These are phyloP conservation scores for Melieria picta DNA, from an alignment of 2,888 invertebrate species.

Conservation along the genomic window DNA sequence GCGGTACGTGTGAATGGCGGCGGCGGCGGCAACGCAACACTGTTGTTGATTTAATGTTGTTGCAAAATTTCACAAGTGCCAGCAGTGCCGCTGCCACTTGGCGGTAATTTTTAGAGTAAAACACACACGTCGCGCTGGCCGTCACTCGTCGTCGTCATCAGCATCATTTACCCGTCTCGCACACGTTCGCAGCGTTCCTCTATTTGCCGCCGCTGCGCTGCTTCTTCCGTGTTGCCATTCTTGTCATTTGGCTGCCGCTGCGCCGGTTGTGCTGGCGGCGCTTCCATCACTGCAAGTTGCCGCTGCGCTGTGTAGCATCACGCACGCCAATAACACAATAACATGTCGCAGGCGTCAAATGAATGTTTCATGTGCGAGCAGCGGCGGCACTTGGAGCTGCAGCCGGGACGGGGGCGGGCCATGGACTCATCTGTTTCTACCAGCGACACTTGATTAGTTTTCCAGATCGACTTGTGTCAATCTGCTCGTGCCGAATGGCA, in stretches of 20 bases:
- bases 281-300: not conserved
- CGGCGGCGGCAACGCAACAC: conserved; percentile 13
- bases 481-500: conserved; percentile 36
- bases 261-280: not conserved
- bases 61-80: not conserved
- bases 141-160: not conserved
- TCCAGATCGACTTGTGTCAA: conserved; percentile 48
- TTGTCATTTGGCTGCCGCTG: conserved; percentile 4
- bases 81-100: not conserved
- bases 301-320: conserved; percentile 51
- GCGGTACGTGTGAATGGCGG: conserved; percentile 39
- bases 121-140: not conserved
- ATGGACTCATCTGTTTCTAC: conserved; percentile 35
- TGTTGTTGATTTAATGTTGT: conserved; percentile 29
- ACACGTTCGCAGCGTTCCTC: conserved; percentile 3
- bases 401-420: not conserved
- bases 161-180: conserved; percentile 13
- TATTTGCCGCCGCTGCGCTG: conserved; percentile 5
- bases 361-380: conserved; percentile 41
- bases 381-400: not conserved
- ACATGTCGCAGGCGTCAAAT: conserved; percentile 44
- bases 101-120: not conserved
- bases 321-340: conserved; percentile 59
- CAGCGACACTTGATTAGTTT: conserved; percentile 44
- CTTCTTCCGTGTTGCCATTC: conserved; percentile 15